phyloP scores from a whole-genome alignment of 2,888 invertebrate species.

The Dryocosmus kuriphilus region DNA sequence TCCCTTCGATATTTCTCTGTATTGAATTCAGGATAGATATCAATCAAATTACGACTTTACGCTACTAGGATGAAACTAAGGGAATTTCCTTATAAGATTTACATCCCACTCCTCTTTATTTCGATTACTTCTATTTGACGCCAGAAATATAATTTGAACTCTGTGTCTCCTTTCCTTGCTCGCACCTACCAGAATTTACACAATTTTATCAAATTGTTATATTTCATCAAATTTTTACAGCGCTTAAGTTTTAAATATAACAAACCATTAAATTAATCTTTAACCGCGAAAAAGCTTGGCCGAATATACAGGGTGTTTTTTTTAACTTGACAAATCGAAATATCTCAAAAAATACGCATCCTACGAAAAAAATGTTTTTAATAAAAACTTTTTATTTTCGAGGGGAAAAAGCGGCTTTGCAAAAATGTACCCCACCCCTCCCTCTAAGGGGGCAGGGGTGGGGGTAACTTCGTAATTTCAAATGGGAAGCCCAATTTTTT shows the following conservation, averaged over 20 bases:
- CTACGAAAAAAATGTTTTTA: no score
- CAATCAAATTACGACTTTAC: slow-evolving; percentile 55
- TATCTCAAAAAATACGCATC: no score
- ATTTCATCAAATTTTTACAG: not conserved
- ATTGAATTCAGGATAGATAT: slow-evolving; percentile 54
- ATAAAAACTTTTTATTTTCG: no score
- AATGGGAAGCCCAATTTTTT: no score
- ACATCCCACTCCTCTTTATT: slow-evolving; percentile 53
- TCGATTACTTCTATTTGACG: slow-evolving; percentile 49
- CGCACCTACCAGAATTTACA: not conserved
- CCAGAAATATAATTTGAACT: slow-evolving; percentile 48
- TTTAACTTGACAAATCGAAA: no score
- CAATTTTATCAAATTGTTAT: not conserved
- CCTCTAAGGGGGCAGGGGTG: no score
- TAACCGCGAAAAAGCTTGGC: not conserved
- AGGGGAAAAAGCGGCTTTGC: no score
- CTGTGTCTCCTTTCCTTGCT: not conserved
- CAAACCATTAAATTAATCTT: no score
- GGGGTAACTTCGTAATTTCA: no score
- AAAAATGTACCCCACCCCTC: no score
- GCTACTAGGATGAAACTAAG: slow-evolving; percentile 51
- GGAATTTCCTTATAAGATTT: slow-evolving; percentile 47
- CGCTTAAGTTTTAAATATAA: not conserved
- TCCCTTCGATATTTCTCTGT: slow-evolving; percentile 51
- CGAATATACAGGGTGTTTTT: no score